phyloP scores from a whole-genome alignment of 2,113 vertebrate species.

The Hippocampus barbouri region DNA sequence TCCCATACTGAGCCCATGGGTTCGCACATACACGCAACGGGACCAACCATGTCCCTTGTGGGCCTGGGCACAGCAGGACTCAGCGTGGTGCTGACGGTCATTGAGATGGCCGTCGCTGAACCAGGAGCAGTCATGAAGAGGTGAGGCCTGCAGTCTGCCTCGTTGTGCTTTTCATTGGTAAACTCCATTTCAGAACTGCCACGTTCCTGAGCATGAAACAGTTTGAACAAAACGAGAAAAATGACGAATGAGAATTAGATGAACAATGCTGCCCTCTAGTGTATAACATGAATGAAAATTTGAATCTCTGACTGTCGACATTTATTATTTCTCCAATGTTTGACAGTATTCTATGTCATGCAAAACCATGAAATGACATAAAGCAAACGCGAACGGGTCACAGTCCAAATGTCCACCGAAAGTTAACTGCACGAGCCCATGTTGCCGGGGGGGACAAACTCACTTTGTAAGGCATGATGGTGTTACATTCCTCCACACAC shows the following conservation, averaged over 20 bases:
- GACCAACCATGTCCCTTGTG: conserved; percentile 14
- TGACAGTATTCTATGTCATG: no score
- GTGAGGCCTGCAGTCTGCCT: background rate
- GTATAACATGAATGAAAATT: background rate
- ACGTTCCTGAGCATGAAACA: conserved; percentile 23
- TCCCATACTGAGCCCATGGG: conserved; percentile 21
- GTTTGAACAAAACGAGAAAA: background rate
- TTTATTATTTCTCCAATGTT: no score
- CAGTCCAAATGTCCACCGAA: background rate
- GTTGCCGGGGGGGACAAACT: background rate
- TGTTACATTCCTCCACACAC: conserved; percentile 67
- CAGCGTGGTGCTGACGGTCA: background rate
- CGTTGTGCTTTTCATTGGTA: conserved; percentile 13
- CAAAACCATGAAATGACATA: no score
- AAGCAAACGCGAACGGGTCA: no score
- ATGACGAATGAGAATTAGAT: background rate
- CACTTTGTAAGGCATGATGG: conserved; percentile 67
- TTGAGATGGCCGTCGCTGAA: background rate
- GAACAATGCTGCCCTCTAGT: conserved; percentile 40
- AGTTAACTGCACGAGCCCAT: background rate
- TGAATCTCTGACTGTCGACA: no score
- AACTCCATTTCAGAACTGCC: conserved; percentile 4
- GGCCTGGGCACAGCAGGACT: background rate
- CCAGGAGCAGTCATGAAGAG: background rate
- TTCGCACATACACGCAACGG: conserved; percentile 10